Evolutionary conservation across 1,140 invertebrate genomes (phyloP).

Genomic region (Drosophila athabasca): DNA sequence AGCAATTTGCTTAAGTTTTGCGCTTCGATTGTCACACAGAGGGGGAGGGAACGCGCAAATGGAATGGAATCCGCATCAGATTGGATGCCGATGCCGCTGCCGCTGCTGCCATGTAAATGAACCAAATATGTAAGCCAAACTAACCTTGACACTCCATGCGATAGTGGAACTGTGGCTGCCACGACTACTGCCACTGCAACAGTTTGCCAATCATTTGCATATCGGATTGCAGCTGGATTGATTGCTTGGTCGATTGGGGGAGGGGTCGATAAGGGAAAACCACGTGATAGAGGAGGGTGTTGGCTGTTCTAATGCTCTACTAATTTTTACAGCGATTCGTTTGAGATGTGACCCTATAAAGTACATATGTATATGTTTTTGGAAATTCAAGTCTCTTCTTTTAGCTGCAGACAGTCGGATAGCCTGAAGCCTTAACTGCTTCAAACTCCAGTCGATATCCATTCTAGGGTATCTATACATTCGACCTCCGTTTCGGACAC

Average conservation of each 20-base stretch:
- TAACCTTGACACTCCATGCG: slow-evolving; percentile 57
- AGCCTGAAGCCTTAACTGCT: too few species aligned
- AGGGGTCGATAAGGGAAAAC: slow-evolving; percentile 28
- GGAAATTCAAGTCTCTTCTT: too few species aligned
- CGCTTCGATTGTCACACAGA: slow-evolving; percentile 9
- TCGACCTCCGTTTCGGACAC: slow-evolving; percentile 13
- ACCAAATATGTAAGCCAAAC: slow-evolving; percentile 50
- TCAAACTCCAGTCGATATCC: too few species aligned
- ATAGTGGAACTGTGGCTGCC: not conserved
- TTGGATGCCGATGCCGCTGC: slow-evolving; percentile 7
- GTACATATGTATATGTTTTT: too few species aligned
- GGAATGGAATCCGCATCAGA: not conserved
- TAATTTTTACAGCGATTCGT: too few species aligned
- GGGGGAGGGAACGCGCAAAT: not conserved
- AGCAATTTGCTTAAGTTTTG: slow-evolving; percentile 54
- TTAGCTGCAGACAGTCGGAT: too few species aligned
- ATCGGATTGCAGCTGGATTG: slow-evolving; percentile 64
- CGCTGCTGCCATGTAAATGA: slow-evolving; percentile 40
- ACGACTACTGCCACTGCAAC: slow-evolving; percentile 36
- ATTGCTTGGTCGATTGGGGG: slow-evolving; percentile 53
- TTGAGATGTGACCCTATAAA: too few species aligned
- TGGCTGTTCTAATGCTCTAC: too few species aligned
- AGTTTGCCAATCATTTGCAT: slow-evolving; percentile 74
- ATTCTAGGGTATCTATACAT: too few species aligned
- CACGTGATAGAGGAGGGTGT: not conserved